Conservation (phyloP, 2,888 invertebrate genomes). For the Dryobota labecula region DNA sequence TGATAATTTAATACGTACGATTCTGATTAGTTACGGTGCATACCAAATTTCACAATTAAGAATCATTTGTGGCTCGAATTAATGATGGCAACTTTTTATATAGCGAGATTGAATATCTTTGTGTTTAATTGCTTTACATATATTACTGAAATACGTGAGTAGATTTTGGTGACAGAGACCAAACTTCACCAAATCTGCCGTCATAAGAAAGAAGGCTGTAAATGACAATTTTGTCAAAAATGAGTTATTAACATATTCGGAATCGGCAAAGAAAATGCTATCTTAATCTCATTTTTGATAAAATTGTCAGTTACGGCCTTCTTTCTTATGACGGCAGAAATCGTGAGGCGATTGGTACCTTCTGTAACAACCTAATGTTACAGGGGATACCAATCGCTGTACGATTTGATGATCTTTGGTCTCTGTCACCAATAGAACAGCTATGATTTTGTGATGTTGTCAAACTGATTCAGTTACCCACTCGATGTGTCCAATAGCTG, state of each 20-base stretch:
- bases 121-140: slow-evolving; percentile 48
- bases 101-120: slow-evolving; percentile 47
- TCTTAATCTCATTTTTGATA: too few relatives aligned
- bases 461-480: background rate
- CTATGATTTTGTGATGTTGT: background rate
- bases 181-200: background rate
- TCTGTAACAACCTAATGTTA: too few relatives aligned
- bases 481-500: background rate
- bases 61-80: slow-evolving; percentile 58
- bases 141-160: slow-evolving; percentile 21
- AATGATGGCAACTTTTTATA: slow-evolving; percentile 59
- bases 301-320: too few relatives aligned
- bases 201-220: too few relatives aligned
- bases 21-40: slow-evolving; percentile 61
- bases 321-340: too few relatives aligned
- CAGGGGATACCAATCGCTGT: too few relatives aligned
- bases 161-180: background rate
- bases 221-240: too few relatives aligned
- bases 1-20: slow-evolving; percentile 64
- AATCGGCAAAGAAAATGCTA: too few relatives aligned
- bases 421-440: too few relatives aligned
- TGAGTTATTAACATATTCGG: too few relatives aligned
- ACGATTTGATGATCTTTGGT: too few relatives aligned
- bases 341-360: background rate
- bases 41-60: slow-evolving; percentile 60